Base-by-base conservation (phyloP, 2,888 invertebrate species). In the Xanthorhoe spadicearia region DNA sequence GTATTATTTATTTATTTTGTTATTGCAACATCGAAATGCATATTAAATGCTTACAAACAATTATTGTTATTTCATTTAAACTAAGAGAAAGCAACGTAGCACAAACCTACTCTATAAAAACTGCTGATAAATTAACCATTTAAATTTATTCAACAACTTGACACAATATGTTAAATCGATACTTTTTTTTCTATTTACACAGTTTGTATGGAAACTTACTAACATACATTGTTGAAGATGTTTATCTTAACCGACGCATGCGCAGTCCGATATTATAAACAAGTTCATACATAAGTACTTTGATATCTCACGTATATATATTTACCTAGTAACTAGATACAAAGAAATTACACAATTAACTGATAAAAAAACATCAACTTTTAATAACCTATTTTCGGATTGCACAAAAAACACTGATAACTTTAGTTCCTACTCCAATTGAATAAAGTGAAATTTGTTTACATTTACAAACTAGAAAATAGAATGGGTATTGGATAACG, bases 231-330 rank as follows among this genome's bases (percentile, higher is more conserved):
- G 59, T 59, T 59, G 55, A 59, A 59, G 18, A 59, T 60, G 38
- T 63, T 63, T 62, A 59, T 60, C 56, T 17, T 56, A 43, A 43
- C 53, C 48, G 48, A 32, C 61, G 49, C 62, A 58, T 23, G 53
- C 66, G 53, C 61, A 57, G 46, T 32, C 15, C 17, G 52, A 17
- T 66, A 61, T 66, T 51, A 61, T 54, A 53, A 61, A 66, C 66
- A 61, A 58, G 48, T 61, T 58, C n/a, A 54, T 58, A 57, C 13
- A 1, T 18, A 56, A 55, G 43, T 51, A 10, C 3, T 54, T 9
- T 15, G 9, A 59, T 58, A 49, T 59, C 53, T 52, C 53, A 9
- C 35, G 1, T 61, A 62, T 59, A 50, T 59, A 43, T 56, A 32
- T 63, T 55, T 43, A 43, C 55, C 18, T 13, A 35, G 60, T 52